Conservation (phyloP, 2,797 vertebrate species). For the Galago senegalensis region DNA sequence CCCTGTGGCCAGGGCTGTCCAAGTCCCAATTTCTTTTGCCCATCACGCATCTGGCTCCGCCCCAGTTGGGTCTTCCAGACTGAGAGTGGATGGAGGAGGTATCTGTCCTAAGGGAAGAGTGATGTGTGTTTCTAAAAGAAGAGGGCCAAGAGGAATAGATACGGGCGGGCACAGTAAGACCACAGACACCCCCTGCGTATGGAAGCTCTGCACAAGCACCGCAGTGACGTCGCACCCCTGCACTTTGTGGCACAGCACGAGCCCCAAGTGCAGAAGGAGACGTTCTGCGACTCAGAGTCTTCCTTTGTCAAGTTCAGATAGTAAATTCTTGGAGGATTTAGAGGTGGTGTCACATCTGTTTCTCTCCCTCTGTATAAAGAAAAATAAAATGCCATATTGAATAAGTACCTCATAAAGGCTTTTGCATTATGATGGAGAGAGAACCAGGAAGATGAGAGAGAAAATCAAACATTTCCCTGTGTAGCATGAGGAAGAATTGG, state of each 20-base stretch:
- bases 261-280: not conserved
- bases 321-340: slow-evolving; percentile 68
- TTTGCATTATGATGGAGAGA: slow-evolving; percentile 50
- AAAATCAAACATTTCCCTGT: not conserved
- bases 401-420: slow-evolving; percentile 67
- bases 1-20: accelerated
- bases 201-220: accelerated
- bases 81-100: accelerated
- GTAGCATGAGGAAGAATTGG: not conserved
- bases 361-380: slow-evolving; percentile 73
- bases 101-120: not conserved
- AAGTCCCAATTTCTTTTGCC: not conserved
- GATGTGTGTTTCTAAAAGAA: not conserved
- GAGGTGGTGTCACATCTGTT: slow-evolving; percentile 35
- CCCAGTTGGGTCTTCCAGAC: accelerated
- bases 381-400: slow-evolving; percentile 76
- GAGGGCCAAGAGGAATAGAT: accelerated
- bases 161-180: accelerated
- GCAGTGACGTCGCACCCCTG: accelerated
- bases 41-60: not conserved
- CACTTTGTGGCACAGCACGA: not conserved
- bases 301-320: slow-evolving; percentile 23
- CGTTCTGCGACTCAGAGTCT: not conserved
- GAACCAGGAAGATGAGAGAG: not conserved
- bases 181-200: accelerated